A percentile compares a stretch with the other conserved stretches of the same genome.
Conservation (phyloP, 2,888 invertebrate species). For the Willowsia nigromaculata region DNA sequence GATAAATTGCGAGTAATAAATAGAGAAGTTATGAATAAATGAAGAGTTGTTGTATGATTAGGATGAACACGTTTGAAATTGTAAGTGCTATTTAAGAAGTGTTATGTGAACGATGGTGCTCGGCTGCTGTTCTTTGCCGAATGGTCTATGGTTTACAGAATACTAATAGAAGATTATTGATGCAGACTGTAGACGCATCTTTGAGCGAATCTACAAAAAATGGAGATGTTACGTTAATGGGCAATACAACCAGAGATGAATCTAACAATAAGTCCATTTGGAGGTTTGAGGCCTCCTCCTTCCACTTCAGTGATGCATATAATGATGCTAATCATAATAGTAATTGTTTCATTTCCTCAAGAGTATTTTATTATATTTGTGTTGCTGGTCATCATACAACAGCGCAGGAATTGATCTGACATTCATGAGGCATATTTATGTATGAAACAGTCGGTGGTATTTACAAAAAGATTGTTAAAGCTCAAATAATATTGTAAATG, state of each 20-base stretch:
- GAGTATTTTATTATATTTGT: constrained; percentile 21
- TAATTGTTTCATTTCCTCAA: constrained; percentile 65
- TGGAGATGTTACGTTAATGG: constrained; percentile 13
- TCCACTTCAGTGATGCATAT: constrained; percentile 30
- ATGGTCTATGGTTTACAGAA: not conserved
- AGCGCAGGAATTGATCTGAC: constrained; percentile 47
- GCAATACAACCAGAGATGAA: not conserved
- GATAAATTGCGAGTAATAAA: not conserved
- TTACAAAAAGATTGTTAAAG: not conserved
- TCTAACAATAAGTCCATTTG: constrained; percentile 38
- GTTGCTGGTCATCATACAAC: not conserved
- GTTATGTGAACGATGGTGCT: not conserved
- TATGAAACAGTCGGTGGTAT: not conserved
- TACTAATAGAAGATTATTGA: not conserved
- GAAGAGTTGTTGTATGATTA: not conserved
- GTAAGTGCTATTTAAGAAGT: not conserved
- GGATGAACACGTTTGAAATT: not conserved
- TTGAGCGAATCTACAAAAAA: not conserved
- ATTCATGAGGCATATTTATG: constrained; percentile 19
- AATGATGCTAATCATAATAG: constrained; percentile 43
- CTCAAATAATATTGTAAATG: not conserved
- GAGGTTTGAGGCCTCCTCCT: constrained; percentile 6
- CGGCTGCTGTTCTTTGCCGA: not conserved
- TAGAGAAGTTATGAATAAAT: not conserved
- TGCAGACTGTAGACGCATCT: not conserved